Base-by-base conservation (phyloP, 1,140 invertebrate genomes). In the Musca vetustissima region DNA sequence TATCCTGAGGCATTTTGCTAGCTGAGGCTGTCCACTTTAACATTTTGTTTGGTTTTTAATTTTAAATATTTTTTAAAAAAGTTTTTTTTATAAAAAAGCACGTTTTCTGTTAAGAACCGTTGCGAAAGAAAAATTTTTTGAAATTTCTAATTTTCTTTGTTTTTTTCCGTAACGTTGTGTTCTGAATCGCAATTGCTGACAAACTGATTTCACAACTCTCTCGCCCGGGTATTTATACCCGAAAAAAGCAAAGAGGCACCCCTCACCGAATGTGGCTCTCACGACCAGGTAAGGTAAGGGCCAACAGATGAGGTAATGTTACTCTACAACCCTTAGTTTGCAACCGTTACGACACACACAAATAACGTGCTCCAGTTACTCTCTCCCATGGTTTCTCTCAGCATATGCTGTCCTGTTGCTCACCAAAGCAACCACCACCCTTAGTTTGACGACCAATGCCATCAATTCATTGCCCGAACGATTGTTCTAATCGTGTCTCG, bases 1-100 rank as follows among this genome's bases (percentile, higher is more conserved):
- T 69, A 59, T 75, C 75, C 57, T 75, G 73, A 22, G 71, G 67
- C 55, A 75, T 65, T 71, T 69, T 71, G 24, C 73, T 74, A 13
- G 74, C 70, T 66, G 78, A 80, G 28, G 78, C 73, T 1, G 78
- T 80, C 78, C 78, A 80, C 76, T 80, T 80, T 9, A 80, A 71
- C 78, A 80, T 80, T 14, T 71, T 13, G 4, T 61, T 1, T 19
- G 24, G 8, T 66, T 9, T 50, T n/a, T n/a, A n/a, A n/a, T n/a
- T n/a, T n/a, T n/a, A n/a, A n/a, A n/a, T n/a, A n/a, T n/a, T n/a
- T n/a, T 32, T 32, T 32, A 3, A 32, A 32, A 32, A 32, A 4
- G 6, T 13, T 43, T 6, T 43, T 43, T 4, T 43, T 43, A 13
- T 11, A 43, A 43, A 52, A 52, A 19, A 8, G 22, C 19, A 43